Base-by-base conservation (phyloP, 2,113 vertebrate genomes). In the pig (Sus scrofa) region DNA sequence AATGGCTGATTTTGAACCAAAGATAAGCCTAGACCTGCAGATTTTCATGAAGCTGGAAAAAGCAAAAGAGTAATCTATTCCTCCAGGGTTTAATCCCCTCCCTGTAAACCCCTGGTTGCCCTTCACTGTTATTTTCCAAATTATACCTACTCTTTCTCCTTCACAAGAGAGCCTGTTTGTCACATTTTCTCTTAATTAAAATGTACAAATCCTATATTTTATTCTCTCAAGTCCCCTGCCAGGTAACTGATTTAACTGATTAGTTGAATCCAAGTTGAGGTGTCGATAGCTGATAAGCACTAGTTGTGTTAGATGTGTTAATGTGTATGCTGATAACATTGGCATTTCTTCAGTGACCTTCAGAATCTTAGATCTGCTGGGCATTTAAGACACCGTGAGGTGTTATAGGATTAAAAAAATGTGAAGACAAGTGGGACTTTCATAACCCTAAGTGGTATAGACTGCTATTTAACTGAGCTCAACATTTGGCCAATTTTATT, bases 261-360 rank as follows among this genome's bases (percentile, higher is more conserved):
- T 88, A 37, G 32, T 60, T 83, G 86, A 95, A 74, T 79, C 6
- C 10, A 44, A 24, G 34, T 65, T 68, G 34, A 67, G n/a, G 70
- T 95, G 67, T 73, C 88, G 82, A 93, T 54, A 96, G 56, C 58
- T 95, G 71, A 82, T 87, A 97, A 96, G 24, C 12, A 50, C 32
- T 63, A 84, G 37, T 62, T 37, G 10, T 79, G 13, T 84, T 63
- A 71, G 63, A 86, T 34, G 16, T 92, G 85, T 87, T 94, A 62
- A 94, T 75, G 10, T 75, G 67, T 91, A 14, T 74, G 10, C 27
- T 19, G 65, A 78, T 91, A 77, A 79, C 75, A 84, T 3, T 91
- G 82, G 27, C 15, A 37, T 70, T 91, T 96, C 54, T 50, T 81
- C 11, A 89, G 27, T 79, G 52, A 89, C 78, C 32, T 96, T 96